Evolutionary conservation across 2,113 vertebrate species (phyloP).

Genomic region (Pheucticus melanocephalus): DNA sequence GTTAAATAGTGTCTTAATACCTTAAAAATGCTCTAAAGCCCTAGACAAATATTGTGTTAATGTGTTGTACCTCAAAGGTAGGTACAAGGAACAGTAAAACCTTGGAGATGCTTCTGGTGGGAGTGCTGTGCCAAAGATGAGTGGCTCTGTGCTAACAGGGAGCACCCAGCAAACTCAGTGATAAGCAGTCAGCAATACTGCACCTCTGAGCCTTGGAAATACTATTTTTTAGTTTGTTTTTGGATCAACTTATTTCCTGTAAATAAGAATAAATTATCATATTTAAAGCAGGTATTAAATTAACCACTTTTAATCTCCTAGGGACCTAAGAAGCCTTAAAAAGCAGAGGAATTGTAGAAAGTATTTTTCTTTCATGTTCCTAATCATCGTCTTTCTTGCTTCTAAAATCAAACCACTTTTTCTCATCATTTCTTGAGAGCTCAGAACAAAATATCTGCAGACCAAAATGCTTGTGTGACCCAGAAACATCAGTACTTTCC

Average conservation of each 20-base stretch:
- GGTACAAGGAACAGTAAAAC: not conserved
- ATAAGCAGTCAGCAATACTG: not conserved
- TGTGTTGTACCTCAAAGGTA: not conserved
- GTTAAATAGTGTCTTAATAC: not conserved
- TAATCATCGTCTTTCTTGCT: not conserved
- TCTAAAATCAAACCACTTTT: not conserved
- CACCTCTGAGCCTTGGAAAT: not conserved
- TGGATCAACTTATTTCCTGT: not conserved
- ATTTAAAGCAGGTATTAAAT: not conserved
- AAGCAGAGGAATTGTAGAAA: not conserved
- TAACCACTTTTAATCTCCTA: not conserved
- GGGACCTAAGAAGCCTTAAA: not conserved
- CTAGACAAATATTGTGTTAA: not conserved
- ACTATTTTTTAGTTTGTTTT: not conserved
- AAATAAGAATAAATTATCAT: not conserved
- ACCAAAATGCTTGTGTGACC: conserved; percentile 5
- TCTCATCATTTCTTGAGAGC: not conserved
- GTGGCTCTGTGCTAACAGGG: not conserved
- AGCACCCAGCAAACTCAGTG: not conserved
- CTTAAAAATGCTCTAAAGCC: not conserved
- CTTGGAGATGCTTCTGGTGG: not conserved
- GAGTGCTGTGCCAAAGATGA: not conserved
- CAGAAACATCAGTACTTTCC: conserved; percentile 10
- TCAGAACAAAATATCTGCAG: not conserved
- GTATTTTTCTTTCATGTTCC: not conserved